These are phyloP conservation scores for Hassar affinis DNA, from an alignment of 2,113 vertebrate genomes.

Conservation along the genomic window DNA sequence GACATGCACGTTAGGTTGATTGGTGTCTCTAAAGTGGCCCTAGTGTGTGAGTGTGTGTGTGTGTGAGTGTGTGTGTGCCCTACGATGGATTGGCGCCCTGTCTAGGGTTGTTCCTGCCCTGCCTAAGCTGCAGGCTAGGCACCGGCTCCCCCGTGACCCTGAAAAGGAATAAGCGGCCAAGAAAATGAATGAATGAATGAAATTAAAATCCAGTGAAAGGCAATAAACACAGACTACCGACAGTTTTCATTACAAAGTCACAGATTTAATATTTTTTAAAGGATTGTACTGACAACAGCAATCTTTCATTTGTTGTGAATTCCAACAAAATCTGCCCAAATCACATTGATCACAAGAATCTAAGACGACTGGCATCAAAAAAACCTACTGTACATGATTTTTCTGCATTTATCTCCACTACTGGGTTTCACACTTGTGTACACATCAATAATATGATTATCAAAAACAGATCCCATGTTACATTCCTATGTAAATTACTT, in stretches of 20 bases:
- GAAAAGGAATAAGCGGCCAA: too few species aligned
- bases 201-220: background rate
- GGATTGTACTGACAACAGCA: background rate
- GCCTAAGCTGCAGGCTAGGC: too few species aligned
- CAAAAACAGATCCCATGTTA: background rate
- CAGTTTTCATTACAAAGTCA: constrained; percentile 18
- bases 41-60: too few species aligned
- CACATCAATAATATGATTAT: background rate
- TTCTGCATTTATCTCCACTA: background rate
- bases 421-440: background rate
- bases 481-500: background rate
- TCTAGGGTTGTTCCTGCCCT: too few species aligned
- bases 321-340: background rate
- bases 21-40: too few species aligned
- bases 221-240: background rate
- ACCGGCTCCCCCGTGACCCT: too few species aligned
- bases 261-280: constrained; percentile 10
- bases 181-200: too few species aligned
- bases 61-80: too few species aligned
- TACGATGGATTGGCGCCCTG: too few species aligned
- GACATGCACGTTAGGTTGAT: too few species aligned
- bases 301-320: background rate
- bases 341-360: constrained; percentile 14
- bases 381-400: background rate
- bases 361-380: background rate